A percentile compares a stretch with the other conserved stretches of the same genome.
Evolutionary conservation across 2,888 invertebrate species (phyloP).

Genomic region (Phorcus lineatus): DNA sequence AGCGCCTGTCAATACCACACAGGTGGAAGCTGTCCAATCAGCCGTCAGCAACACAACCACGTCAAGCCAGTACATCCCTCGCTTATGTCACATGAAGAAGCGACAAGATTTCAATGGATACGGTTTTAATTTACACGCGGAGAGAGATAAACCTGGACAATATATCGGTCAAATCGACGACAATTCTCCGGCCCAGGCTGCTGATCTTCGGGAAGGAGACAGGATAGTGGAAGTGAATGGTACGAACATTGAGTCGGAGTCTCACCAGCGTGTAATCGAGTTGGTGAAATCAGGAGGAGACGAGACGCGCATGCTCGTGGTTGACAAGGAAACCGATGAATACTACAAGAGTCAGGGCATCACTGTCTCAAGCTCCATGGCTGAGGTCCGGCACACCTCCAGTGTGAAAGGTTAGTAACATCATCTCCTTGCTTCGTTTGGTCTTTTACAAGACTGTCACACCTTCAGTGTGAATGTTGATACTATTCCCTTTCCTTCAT

Average conservation of each 20-base stretch:
- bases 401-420: not conserved
- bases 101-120: constrained; percentile 96
- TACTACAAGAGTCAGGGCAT: constrained; percentile 81
- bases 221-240: constrained; percentile 87
- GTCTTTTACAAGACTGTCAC: too few species aligned
- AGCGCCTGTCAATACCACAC: not conserved
- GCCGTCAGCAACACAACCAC: not conserved
- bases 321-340: constrained; percentile 84
- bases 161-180: constrained; percentile 95
- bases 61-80: constrained; percentile 70
- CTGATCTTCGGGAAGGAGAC: constrained; percentile 88
- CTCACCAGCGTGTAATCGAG: constrained; percentile 92
- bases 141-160: constrained; percentile 94
- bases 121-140: constrained; percentile 98
- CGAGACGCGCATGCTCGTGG: constrained; percentile 91
- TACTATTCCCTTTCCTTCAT: too few species aligned
- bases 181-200: constrained; percentile 77
- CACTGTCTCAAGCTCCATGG: constrained; percentile 45
- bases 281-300: constrained; percentile 89
- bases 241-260: constrained; percentile 90
- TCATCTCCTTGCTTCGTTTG: too few species aligned
- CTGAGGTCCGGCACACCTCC: constrained; percentile 40
- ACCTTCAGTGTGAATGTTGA: too few species aligned
- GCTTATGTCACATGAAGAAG: constrained; percentile 89
- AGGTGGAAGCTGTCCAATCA: not conserved